A percentile compares a stretch with the other conserved stretches of the same genome.
These are phyloP conservation scores for Drosophila kanekoi DNA, from an alignment of 2,888 invertebrate species.

Conservation along the genomic window DNA sequence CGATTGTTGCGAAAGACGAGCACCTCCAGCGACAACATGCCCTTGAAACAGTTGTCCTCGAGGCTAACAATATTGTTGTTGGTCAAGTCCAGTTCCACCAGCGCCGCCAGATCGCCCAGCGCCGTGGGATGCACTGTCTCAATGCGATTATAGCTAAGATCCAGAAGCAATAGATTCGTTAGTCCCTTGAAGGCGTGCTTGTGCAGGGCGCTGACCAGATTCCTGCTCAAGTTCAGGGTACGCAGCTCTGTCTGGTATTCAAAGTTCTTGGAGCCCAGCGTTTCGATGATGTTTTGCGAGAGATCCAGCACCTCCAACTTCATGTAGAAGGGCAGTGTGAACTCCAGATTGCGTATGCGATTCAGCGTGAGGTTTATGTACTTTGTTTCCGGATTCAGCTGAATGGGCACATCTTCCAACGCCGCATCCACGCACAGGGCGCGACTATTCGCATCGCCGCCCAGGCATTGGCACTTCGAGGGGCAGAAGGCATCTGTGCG, in stretches of 20 bases:
- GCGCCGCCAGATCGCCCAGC: slow-evolving; percentile 91
- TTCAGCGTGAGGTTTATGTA: slow-evolving; percentile 94
- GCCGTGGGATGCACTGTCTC: slow-evolving; percentile 90
- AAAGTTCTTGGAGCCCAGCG: slow-evolving; percentile 93
- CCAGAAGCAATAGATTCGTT: slow-evolving; percentile 88
- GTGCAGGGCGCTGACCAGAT: slow-evolving; percentile 89
- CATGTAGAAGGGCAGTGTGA: slow-evolving; percentile 92
- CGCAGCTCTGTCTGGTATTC: slow-evolving; percentile 91
- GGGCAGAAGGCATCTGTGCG: slow-evolving; percentile 88
- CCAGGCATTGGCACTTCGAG: slow-evolving; percentile 90
- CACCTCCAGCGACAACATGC: slow-evolving; percentile 89
- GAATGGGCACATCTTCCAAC: slow-evolving; percentile 94
- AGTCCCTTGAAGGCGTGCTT: slow-evolving; percentile 92
- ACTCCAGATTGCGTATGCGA: slow-evolving; percentile 91
- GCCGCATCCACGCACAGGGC: slow-evolving; percentile 92
- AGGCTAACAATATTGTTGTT: slow-evolving; percentile 91
- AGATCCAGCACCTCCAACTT: slow-evolving; percentile 92
- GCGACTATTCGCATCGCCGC: slow-evolving; percentile 90
- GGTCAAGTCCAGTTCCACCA: slow-evolving; percentile 91
- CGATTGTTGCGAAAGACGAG: slow-evolving; percentile 92
- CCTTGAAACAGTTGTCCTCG: slow-evolving; percentile 89
- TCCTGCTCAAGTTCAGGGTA: slow-evolving; percentile 91
- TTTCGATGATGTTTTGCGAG: slow-evolving; percentile 92
- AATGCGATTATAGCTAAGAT: slow-evolving; percentile 92
- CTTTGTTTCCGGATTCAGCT: slow-evolving; percentile 93